phyloP scores from a whole-genome alignment of 2,888 invertebrate species.

The Epiblema foenella region DNA sequence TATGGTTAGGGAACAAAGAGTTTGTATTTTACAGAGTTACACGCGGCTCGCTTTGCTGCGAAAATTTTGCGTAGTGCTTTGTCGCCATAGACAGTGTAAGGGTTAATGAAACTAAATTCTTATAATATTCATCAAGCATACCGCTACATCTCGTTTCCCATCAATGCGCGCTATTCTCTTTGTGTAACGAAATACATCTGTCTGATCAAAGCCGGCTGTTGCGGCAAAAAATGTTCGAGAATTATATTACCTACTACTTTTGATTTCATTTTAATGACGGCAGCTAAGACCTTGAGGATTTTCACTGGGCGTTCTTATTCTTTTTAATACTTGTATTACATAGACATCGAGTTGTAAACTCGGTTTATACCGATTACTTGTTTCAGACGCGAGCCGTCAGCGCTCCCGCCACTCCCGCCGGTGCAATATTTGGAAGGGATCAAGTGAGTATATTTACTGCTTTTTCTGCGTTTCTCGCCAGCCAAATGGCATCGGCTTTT shows the following conservation, averaged over 20 bases:
- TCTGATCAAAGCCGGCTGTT: constrained; percentile 50
- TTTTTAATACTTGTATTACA: constrained; percentile 5
- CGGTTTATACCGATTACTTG: constrained; percentile 53
- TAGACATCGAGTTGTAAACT: constrained; percentile 5
- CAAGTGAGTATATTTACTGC: constrained; percentile 61
- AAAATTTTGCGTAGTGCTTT: neutral
- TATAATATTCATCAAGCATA: constrained; percentile 51
- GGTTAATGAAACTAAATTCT: constrained; percentile 47
- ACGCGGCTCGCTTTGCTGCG: neutral
- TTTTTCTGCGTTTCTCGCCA: neutral
- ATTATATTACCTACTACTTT: constrained; percentile 66
- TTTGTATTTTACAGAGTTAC: too few species aligned
- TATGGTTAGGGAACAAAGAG: too few species aligned
- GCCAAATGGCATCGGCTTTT: constrained; percentile 13
- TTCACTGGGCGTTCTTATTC: constrained; percentile 49
- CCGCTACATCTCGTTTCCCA: constrained; percentile 49
- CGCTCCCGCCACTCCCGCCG: constrained; percentile 78
- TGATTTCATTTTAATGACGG: constrained; percentile 72
- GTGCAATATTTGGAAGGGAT: constrained; percentile 67
- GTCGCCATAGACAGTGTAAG: neutral
- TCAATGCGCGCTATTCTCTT: constrained; percentile 53
- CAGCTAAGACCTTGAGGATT: constrained; percentile 57
- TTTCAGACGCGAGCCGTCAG: constrained; percentile 81
- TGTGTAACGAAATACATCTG: constrained; percentile 58
- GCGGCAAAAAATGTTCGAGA: constrained; percentile 60